Evolutionary conservation across 1,140 invertebrate species (phyloP).

Genomic region (Nasonia longicornis): DNA sequence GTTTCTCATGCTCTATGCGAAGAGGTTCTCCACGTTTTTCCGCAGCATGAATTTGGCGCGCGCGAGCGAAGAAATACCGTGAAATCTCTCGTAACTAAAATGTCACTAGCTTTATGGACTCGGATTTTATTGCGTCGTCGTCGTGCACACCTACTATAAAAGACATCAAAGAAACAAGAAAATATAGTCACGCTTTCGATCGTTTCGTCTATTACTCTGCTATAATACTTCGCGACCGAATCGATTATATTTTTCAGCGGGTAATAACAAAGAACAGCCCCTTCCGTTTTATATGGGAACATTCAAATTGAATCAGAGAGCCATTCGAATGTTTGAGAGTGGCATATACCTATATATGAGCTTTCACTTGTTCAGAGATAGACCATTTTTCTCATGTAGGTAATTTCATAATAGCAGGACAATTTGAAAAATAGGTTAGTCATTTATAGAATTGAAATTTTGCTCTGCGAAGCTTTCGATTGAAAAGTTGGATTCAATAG

Average conservation of each 20-base stretch:
- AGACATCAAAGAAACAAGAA: neutral
- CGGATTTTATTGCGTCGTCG: slow-evolving; percentile 11
- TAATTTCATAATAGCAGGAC: neutral
- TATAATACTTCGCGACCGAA: too few species aligned
- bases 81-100: slow-evolving; percentile 31
- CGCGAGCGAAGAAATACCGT: neutral
- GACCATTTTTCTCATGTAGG: neutral
- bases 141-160: neutral
- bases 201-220: too few species aligned
- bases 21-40: neutral
- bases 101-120: neutral
- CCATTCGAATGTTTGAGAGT: too few species aligned
- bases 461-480: neutral
- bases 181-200: too few species aligned
- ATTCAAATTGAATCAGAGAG: too few species aligned
- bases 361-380: too few species aligned
- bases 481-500: neutral
- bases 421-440: neutral
- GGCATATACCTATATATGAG: too few species aligned
- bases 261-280: too few species aligned
- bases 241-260: too few species aligned
- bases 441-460: neutral
- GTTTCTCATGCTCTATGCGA: neutral
- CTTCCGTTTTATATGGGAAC: too few species aligned
- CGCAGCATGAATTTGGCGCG: neutral